Evolutionary conservation across 2,113 vertebrate genomes (phyloP).

Genomic region (Oreotragus oreotragus): DNA sequence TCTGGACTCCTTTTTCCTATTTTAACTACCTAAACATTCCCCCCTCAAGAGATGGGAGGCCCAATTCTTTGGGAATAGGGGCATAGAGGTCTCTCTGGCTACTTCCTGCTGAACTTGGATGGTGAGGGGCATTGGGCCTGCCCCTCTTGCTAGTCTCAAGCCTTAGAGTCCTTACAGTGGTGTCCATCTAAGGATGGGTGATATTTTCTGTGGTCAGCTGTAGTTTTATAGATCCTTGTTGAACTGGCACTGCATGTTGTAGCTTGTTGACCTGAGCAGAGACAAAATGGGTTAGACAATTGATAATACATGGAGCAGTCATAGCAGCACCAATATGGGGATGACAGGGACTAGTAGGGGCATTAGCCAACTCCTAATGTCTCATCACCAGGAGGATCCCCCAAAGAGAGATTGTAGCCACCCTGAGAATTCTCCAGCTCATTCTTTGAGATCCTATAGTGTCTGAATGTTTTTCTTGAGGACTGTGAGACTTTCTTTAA

Average conservation of each 20-base stretch:
- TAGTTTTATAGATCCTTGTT: neutral
- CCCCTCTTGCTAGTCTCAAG: neutral
- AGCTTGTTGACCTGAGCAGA: neutral
- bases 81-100: neutral
- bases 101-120: neutral
- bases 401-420: neutral
- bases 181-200: neutral
- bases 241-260: neutral
- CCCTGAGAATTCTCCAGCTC: neutral
- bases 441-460: neutral
- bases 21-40: neutral
- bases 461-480: neutral
- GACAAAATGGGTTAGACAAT: neutral
- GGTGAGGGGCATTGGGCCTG: neutral
- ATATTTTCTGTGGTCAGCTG: neutral
- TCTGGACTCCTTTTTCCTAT: neutral
- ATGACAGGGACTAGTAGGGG: neutral
- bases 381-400: neutral
- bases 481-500: neutral
- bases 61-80: neutral
- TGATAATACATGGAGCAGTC: neutral
- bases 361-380: neutral
- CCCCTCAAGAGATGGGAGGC: neutral
- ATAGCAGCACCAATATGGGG: neutral
- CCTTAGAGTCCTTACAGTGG: neutral